Base-by-base conservation (phyloP, 37 sponge, comb jelly and placozoan genomes). In the Crambe crambe region DNA sequence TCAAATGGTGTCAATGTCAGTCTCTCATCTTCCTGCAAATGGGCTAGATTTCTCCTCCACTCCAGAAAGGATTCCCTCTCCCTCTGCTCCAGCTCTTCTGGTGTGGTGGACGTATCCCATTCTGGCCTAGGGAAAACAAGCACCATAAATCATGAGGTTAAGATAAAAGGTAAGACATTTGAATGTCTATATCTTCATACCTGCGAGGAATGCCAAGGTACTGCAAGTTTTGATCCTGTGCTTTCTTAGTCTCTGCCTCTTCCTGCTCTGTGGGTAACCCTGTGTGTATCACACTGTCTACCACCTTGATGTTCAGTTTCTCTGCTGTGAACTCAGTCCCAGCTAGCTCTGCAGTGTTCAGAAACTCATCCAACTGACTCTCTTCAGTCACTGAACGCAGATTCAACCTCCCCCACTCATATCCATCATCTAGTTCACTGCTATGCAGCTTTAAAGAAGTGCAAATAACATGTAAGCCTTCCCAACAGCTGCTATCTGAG, bases 251-350 rank as follows among this genome's bases (percentile, higher is more conserved):
- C 30, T 80, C 92, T 58, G 4, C 41, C 40, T 43, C 79, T 84
- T 97, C 92, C 18, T 75, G 79, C 4, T 69, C 73, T 17, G 75
- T 36, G 10, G 91, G 93, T 22, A 91, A 65, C 12, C 88, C 94
- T 0, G 69, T 72, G 59, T 70, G 58, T 1, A 3, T 39, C 0
- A n/a, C 30, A 29, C 69, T 72, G 26, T 78, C 85, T 37, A 97
- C 87, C 35, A 97, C 87, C 54, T 67, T 82, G 34, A 94, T 68
- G 69, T 94, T 90, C 39, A 97, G 64, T 62, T 88, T 93, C 83
- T 93, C 97, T 34, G 95, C 97, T 30, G 88, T 88, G 63, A 97
- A 97, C 54, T 97, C 97, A 1, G 92, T 94, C 10, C 95, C 95
- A 12, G 97, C 97, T 30, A 94, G 73, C 44, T 94, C 56, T 29